phyloP scores from a whole-genome alignment of 1,140 invertebrate genomes.

The Drosophila ercepeae region DNA sequence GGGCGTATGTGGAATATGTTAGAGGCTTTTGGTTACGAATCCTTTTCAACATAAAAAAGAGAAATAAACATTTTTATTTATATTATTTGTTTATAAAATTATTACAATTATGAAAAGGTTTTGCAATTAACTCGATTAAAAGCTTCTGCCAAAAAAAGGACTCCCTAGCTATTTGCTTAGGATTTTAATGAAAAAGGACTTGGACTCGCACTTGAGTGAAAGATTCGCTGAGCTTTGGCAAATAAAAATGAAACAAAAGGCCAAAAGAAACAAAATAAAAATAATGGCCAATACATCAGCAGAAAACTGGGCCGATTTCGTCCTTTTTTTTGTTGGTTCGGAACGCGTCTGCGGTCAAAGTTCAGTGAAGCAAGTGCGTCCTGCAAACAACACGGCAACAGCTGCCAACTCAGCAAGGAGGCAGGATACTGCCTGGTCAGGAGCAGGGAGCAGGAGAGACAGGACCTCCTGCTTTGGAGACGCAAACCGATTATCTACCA shows the following conservation, averaged over 20 bases:
- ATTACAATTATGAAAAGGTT: too few species aligned
- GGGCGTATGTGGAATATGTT: slow-evolving; percentile 32
- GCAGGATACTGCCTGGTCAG: not conserved
- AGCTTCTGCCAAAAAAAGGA: slow-evolving; percentile 10
- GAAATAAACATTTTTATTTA: too few species aligned
- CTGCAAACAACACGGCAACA: slow-evolving; percentile 21
- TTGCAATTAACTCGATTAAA: slow-evolving; percentile 78
- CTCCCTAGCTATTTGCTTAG: slow-evolving; percentile 21
- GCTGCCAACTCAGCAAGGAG: slow-evolving; percentile 52
- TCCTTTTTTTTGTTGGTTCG: slow-evolving; percentile 38
- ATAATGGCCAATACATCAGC: slow-evolving; percentile 56
- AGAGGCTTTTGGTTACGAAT: slow-evolving; percentile 15
- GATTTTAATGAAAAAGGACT: not conserved
- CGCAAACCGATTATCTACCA: slow-evolving; percentile 72
- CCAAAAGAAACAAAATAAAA: not conserved
- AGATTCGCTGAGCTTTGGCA: slow-evolving; percentile 15
- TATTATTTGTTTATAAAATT: too few species aligned
- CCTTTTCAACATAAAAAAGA: not conserved
- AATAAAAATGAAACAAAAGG: not conserved
- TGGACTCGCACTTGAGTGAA: slow-evolving; percentile 3
- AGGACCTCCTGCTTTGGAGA: too few species aligned
- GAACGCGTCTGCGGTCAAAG: slow-evolving; percentile 62
- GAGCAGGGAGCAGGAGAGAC: too few species aligned
- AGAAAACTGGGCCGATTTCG: slow-evolving; percentile 23
- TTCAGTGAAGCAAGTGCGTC: slow-evolving; percentile 42